Evolutionary conservation across 2,888 invertebrate genomes (phyloP), one percentile per base, ranked within the genome.

Genomic region (Ophioninae sp.): DNA sequence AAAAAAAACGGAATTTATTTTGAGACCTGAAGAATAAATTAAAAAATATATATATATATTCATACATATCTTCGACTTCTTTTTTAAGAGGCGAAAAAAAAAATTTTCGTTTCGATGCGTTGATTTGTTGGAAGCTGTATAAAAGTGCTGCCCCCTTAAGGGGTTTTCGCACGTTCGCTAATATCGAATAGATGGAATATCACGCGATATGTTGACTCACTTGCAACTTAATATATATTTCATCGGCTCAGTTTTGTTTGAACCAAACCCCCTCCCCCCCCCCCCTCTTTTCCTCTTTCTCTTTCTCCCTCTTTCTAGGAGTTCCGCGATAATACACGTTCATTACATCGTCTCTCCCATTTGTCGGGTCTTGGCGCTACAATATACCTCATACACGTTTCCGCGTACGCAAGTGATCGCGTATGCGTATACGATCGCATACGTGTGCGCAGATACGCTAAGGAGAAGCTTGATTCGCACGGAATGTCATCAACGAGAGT

Each of bases 401-500:
- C 23, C 56, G 10, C 37, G 7, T 39, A 8, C 23, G 30, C 68
- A 30, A 41, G 30, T 61, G 21, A 39, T 39, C 30, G 56, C 30
- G 37, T 61, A 70, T 7, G 23, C 61, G 23, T 50, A 50, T 73
- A 73, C 59, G 44, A 61, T 44, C 57, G 56, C 20, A 68, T 30
- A 20, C n/a, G 59, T 59, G 2, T 21, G 21, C 23, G n/a, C 13
- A 41, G 13, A 68, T 59, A n/a, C n/a, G 64, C 72, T 56, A 56
- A 50, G 67, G 64, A 70, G 75, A 79, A 79, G 78, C 81, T 85
- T 65, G 82, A 83, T 85, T 84, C 82, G 84, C 85, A 84, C 85
- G 85, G 75, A 84, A 81, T 84, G 85, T 85, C 85, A 83, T 85
- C 84, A 79, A 79, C 79, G 81, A 82, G 80, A 82, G 79, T 81